phyloP scores from a whole-genome alignment of 2,113 vertebrate species.

The Platichthys flesus region DNA sequence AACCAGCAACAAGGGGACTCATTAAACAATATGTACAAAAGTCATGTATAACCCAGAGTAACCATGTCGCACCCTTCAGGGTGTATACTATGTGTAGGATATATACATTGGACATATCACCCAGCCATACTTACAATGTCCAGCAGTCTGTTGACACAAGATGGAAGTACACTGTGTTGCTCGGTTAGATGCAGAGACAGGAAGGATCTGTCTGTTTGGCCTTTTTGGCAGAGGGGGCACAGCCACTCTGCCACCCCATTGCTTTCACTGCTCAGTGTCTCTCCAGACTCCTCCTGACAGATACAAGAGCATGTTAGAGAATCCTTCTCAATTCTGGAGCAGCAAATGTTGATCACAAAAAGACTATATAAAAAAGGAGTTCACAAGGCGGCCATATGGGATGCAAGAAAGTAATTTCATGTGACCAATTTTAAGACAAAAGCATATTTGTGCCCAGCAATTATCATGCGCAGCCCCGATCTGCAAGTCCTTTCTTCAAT shows the following conservation, averaged over 20 bases:
- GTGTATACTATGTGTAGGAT: background rate
- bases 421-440: background rate
- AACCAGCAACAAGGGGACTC: background rate
- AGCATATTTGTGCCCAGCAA: background rate
- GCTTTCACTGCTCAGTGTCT: slow-evolving; percentile 76
- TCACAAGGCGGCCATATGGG: background rate
- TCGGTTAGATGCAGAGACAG: slow-evolving; percentile 81
- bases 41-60: background rate
- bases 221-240: slow-evolving; percentile 84
- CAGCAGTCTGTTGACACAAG: slow-evolving; percentile 82
- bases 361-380: too few relatives aligned
- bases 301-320: slow-evolving; percentile 13
- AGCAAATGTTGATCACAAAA: background rate
- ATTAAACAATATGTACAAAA: slow-evolving; percentile 7
- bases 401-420: background rate
- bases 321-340: background rate
- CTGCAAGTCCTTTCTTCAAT: background rate
- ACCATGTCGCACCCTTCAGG: background rate
- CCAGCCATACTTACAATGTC: slow-evolving; percentile 78
- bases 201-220: slow-evolving; percentile 74
- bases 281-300: slow-evolving; percentile 82
- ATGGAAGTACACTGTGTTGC: slow-evolving; percentile 84
- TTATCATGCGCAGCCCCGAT: background rate
- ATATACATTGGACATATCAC: background rate
- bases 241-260: slow-evolving; percentile 78